These are phyloP conservation scores for Julus scanicus DNA, from an alignment of 2,888 invertebrate genomes.

Conservation along the genomic window DNA sequence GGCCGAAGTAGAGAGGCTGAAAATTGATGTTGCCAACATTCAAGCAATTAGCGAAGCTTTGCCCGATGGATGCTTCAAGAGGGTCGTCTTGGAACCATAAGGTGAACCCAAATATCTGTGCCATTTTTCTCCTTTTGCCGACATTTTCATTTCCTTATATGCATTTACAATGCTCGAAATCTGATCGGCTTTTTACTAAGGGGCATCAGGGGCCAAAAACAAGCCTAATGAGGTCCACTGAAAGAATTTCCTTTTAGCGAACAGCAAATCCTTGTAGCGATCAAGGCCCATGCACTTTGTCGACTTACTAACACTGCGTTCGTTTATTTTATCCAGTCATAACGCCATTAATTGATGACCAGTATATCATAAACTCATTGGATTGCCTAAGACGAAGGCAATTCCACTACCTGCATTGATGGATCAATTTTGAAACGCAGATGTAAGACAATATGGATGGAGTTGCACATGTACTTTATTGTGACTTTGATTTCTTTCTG, in stretches of 20 bases:
- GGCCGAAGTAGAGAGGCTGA: constrained; percentile 77
- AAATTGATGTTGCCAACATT: constrained; percentile 83
- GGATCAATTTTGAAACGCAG: background rate
- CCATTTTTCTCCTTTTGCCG: constrained; percentile 8
- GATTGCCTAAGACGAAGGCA: background rate
- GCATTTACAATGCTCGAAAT: constrained; percentile 4
- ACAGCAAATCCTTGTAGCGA: background rate
- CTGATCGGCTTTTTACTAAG: constrained; percentile 14
- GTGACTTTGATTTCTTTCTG: background rate
- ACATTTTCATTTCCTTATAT: constrained; percentile 4
- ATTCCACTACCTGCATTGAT: background rate
- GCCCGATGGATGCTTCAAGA: constrained; percentile 82
- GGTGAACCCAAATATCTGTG: background rate
- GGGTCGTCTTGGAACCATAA: constrained; percentile 79
- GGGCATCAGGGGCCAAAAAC: constrained; percentile 10
- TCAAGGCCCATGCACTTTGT: background rate
- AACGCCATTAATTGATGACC: background rate
- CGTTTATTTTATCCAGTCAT: background rate
- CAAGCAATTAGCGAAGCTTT: constrained; percentile 82
- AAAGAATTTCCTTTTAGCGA: background rate
- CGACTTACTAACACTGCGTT: background rate
- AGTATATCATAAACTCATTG: background rate
- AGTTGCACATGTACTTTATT: background rate
- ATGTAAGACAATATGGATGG: background rate
- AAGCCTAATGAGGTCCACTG: background rate